Evolutionary conservation across 2,888 invertebrate genomes (phyloP).

Genomic region (Brassicogethes aeneus): DNA sequence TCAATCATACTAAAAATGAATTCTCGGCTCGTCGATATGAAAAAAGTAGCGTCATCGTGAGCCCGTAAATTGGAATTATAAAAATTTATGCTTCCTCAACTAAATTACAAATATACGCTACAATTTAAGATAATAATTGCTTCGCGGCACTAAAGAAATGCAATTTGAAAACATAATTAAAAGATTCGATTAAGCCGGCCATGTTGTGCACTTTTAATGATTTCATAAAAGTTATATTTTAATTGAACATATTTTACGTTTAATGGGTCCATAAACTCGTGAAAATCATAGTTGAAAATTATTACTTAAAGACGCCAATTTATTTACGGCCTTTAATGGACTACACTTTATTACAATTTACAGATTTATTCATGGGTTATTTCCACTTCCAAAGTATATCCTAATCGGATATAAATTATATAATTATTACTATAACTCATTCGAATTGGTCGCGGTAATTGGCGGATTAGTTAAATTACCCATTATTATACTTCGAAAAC

Average conservation of each 20-base stretch:
- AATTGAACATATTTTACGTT: constrained; percentile 9
- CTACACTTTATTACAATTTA: too few relatives aligned
- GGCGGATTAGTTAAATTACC: too few relatives aligned
- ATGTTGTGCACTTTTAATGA: constrained; percentile 7
- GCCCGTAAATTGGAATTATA: too few relatives aligned
- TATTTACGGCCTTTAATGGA: not conserved
- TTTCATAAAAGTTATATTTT: constrained; percentile 13
- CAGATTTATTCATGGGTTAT: too few relatives aligned
- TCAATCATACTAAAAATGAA: too few relatives aligned
- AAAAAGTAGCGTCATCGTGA: too few relatives aligned
- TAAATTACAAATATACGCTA: not conserved
- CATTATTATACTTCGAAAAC: too few relatives aligned
- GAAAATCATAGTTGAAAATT: not conserved
- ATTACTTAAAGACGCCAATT: not conserved
- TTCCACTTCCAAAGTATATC: too few relatives aligned
- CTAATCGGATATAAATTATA: too few relatives aligned
- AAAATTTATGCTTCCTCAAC: not conserved
- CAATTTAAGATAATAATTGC: not conserved
- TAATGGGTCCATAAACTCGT: constrained; percentile 10
- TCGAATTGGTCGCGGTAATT: too few relatives aligned
- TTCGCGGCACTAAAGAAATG: constrained; percentile 1
- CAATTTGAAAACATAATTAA: constrained; percentile 2
- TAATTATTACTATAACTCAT: too few relatives aligned
- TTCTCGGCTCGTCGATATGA: too few relatives aligned
- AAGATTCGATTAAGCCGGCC: not conserved